phyloP scores from a whole-genome alignment of 2,797 vertebrate species.

The Microcaecilia unicolor region DNA sequence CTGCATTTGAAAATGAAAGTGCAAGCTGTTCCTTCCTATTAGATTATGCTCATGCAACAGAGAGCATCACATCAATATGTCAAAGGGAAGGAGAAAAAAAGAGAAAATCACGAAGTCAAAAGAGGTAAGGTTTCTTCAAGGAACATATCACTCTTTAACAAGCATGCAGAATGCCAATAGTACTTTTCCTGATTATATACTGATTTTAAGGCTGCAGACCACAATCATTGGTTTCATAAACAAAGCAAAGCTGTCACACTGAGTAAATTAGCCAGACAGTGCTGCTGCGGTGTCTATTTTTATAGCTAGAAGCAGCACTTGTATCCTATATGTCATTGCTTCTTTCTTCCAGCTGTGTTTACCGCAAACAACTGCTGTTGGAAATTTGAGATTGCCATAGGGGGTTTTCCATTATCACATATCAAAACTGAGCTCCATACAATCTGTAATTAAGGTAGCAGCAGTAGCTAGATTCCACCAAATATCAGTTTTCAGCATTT shows the following conservation, averaged over 20 bases:
- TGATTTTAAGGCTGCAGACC: not conserved
- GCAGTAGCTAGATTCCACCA: too few relatives aligned
- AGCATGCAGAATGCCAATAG: not conserved
- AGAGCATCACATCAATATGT: not conserved
- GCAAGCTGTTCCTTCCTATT: not conserved
- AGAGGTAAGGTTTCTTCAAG: not conserved
- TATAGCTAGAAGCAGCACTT: too few relatives aligned
- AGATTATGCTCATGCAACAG: not conserved
- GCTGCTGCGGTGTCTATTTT: too few relatives aligned
- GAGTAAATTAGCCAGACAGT: not conserved
- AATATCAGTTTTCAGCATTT: too few relatives aligned
- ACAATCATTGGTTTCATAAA: fast-evolving
- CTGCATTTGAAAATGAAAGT: not conserved
- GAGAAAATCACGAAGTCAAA: not conserved
- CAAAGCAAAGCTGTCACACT: not conserved
- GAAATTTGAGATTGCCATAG: too few relatives aligned
- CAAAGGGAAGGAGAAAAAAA: not conserved
- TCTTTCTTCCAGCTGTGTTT: too few relatives aligned
- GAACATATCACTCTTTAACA: not conserved
- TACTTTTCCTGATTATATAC: not conserved
- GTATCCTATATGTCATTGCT: too few relatives aligned
- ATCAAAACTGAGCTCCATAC: too few relatives aligned
- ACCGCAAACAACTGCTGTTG: too few relatives aligned
- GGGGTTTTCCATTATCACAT: too few relatives aligned
- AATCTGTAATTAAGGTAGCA: too few relatives aligned